These are phyloP conservation scores for Gryllus longicercus DNA, from an alignment of 2,888 invertebrate genomes.

Conservation along the genomic window DNA sequence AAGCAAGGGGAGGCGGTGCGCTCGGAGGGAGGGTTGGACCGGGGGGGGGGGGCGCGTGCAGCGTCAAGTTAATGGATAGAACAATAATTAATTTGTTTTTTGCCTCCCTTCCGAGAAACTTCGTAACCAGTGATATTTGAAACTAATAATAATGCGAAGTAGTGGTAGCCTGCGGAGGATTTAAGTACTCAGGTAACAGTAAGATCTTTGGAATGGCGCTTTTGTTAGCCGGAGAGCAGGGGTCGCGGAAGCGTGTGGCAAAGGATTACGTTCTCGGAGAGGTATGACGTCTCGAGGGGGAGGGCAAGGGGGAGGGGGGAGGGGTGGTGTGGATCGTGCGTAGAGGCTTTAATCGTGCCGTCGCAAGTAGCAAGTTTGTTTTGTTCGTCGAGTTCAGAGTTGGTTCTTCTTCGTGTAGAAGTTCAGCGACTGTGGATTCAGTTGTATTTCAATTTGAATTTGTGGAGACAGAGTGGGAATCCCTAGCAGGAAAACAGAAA, in stretches of 20 bases:
- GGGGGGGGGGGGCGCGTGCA: not conserved
- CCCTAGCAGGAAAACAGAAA: too few species aligned
- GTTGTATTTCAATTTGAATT: too few species aligned
- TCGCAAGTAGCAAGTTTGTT: too few species aligned
- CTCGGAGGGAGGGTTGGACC: not conserved
- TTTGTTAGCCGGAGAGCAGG: not conserved
- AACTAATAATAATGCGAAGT: not conserved
- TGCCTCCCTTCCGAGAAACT: not conserved
- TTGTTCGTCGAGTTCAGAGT: too few species aligned
- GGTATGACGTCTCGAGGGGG: too few species aligned
- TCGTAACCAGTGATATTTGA: not conserved
- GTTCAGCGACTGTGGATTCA: too few species aligned
- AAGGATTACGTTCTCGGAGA: not conserved
- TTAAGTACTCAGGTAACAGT: not conserved
- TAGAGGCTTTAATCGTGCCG: too few species aligned
- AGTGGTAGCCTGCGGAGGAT: not conserved
- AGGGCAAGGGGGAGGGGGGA: too few species aligned
- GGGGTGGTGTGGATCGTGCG: too few species aligned
- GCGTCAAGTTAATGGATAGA: not conserved
- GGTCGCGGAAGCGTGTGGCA: not conserved
- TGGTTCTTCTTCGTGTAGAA: too few species aligned
- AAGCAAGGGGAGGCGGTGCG: not conserved
- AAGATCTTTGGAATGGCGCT: not conserved
- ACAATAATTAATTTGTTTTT: conserved; percentile 17
- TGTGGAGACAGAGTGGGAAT: too few species aligned